phyloP scores from a whole-genome alignment of 2,888 invertebrate genomes.

The Rhingia campestris region DNA sequence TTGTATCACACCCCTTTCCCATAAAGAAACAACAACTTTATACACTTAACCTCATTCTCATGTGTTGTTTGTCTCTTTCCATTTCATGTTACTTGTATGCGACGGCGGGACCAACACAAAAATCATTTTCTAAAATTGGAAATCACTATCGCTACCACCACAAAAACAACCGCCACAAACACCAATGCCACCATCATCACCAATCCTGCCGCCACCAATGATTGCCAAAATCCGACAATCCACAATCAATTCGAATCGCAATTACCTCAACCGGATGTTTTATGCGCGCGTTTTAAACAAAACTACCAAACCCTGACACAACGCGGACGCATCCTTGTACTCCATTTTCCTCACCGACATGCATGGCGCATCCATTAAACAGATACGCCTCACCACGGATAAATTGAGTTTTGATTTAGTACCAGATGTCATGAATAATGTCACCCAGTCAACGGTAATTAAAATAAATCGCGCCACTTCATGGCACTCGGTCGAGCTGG shows the following conservation, averaged over 20 bases:
- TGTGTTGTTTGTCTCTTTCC: conserved; percentile 28
- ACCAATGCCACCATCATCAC: conserved; percentile 34
- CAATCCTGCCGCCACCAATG: neutral
- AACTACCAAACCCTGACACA: conserved; percentile 39
- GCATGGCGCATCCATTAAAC: neutral
- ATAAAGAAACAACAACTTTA: neutral
- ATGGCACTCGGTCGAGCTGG: conserved; percentile 92
- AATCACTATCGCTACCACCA: conserved; percentile 38
- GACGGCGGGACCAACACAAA: neutral
- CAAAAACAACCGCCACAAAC: conserved; percentile 47
- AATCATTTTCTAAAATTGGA: conserved; percentile 59
- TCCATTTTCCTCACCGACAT: neutral
- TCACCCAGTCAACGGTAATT: conserved; percentile 90
- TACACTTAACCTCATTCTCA: conserved; percentile 7
- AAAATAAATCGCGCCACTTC: conserved; percentile 91
- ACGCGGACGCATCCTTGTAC: neutral
- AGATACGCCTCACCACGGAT: conserved; percentile 92
- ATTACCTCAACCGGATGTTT: conserved; percentile 68
- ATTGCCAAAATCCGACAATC: conserved; percentile 40
- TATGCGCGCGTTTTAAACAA: conserved; percentile 57
- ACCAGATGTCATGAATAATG: conserved; percentile 89
- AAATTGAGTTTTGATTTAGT: conserved; percentile 92
- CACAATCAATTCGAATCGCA: conserved; percentile 54
- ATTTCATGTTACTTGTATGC: conserved; percentile 39
- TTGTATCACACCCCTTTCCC: neutral